Conservation (phyloP, 2,113 vertebrate species). For the Setophaga petechia region DNA sequence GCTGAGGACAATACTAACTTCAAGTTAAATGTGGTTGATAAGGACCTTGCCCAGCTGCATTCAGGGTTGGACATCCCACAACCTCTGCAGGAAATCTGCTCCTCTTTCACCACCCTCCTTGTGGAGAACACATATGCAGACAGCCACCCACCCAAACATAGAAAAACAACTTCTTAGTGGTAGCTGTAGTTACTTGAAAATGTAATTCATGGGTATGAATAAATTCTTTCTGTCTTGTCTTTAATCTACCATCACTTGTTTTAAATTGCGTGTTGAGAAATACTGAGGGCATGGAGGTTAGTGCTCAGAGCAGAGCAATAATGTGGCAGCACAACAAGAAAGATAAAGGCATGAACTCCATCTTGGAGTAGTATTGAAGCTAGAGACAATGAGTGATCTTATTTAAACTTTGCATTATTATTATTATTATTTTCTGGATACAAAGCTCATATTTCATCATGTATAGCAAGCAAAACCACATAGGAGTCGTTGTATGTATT, state of each 20-base stretch:
- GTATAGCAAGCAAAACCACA: neutral
- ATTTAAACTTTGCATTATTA: neutral
- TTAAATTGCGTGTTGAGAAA: constrained; percentile 34
- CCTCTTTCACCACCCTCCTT: neutral
- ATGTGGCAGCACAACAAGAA: neutral
- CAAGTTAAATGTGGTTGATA: neutral
- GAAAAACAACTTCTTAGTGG: neutral
- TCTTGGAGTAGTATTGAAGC: neutral
- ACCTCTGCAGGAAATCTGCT: neutral
- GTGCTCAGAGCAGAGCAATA: neutral
- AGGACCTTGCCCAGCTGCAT: neutral
- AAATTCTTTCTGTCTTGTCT: constrained; percentile 6
- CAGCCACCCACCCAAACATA: neutral
- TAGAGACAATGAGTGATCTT: neutral
- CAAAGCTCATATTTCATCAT: neutral
- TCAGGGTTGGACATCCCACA: neutral
- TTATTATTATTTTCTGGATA: neutral
- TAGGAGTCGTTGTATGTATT: fast-evolving
- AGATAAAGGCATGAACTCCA: neutral
- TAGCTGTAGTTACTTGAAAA: neutral
- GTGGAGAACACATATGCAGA: neutral
- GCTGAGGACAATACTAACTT: neutral
- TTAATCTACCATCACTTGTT: neutral
- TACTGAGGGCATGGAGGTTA: neutral
- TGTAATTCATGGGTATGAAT: neutral